A percentile compares a stretch with the other conserved stretches of the same genome.
Conservation (phyloP, 2,113 vertebrate genomes). For the Paramisgurnus dabryanus region DNA sequence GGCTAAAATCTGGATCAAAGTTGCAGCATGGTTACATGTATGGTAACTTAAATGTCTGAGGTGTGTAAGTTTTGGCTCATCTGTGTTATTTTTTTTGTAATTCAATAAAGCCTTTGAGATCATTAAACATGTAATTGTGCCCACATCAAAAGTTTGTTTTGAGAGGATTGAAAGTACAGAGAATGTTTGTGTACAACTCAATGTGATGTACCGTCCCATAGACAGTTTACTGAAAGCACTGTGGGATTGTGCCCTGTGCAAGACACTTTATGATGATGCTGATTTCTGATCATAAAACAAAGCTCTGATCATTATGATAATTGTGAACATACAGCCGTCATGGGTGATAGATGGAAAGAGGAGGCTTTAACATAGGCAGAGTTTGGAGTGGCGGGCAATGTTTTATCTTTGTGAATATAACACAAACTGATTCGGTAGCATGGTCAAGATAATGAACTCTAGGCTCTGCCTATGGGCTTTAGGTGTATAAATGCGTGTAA, state of each 20-base stretch:
- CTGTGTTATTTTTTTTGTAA: not conserved
- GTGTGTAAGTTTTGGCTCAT: slow-evolving; percentile 2
- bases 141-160: not conserved
- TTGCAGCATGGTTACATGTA: slow-evolving; percentile 22
- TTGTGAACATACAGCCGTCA: slow-evolving; percentile 44
- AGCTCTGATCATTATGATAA: not conserved
- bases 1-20: slow-evolving; percentile 24
- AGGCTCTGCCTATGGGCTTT: not conserved
- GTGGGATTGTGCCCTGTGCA: slow-evolving; percentile 29
- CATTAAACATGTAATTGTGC: slow-evolving; percentile 11
- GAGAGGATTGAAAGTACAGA: not conserved
- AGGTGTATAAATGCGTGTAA: slow-evolving; percentile 34
- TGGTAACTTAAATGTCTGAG: slow-evolving; percentile 11
- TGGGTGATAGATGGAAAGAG: slow-evolving; percentile 33
- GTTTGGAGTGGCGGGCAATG: not conserved
- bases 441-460: too few relatives aligned
- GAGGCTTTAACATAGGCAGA: slow-evolving; percentile 14
- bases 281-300: slow-evolving; percentile 44
- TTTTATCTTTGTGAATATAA: too few relatives aligned
- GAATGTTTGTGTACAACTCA: too few relatives aligned
- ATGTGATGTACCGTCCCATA: too few relatives aligned
- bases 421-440: too few relatives aligned
- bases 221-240: not conserved
- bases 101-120: not conserved
- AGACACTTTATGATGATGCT: slow-evolving; percentile 29